A percentile compares a stretch with the other conserved stretches of the same genome.
Evolutionary conservation across 2,888 invertebrate species (phyloP).

Genomic region (Drosophila barbarae): DNA sequence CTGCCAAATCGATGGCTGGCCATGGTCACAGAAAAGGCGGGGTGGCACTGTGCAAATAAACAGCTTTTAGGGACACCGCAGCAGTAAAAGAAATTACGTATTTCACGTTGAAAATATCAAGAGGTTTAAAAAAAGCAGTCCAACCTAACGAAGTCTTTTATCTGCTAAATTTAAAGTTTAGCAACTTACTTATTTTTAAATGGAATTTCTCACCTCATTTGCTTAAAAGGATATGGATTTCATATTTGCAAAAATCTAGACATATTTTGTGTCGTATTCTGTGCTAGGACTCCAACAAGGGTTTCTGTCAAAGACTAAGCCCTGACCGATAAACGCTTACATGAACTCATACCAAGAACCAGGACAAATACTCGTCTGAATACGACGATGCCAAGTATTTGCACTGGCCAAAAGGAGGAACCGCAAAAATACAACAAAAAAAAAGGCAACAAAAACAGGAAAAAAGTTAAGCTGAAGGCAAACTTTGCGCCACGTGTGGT

Average conservation of each 20-base stretch:
- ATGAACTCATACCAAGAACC: constrained; percentile 27
- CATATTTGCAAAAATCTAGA: not conserved
- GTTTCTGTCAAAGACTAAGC: constrained; percentile 41
- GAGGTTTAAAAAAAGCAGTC: not conserved
- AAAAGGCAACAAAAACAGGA: constrained; percentile 1
- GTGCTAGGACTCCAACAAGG: too few relatives aligned
- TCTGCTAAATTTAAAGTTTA: not conserved
- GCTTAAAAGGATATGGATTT: not conserved
- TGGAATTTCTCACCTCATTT: not conserved
- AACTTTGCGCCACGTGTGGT: constrained; percentile 49
- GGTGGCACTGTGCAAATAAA: constrained; percentile 5
- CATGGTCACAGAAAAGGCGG: constrained; percentile 5
- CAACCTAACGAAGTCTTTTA: not conserved
- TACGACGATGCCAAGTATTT: constrained; percentile 57
- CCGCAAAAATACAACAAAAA: constrained; percentile 21
- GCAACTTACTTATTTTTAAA: not conserved
- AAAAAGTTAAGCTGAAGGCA: constrained; percentile 57
- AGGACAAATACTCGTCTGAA: constrained; percentile 20
- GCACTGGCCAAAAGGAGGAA: constrained; percentile 38
- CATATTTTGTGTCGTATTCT: not conserved
- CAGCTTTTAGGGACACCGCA: not conserved
- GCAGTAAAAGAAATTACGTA: constrained; percentile 18
- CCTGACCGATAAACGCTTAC: constrained; percentile 56
- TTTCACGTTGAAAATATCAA: constrained; percentile 6
- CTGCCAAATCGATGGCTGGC: constrained; percentile 38